Conservation (phyloP, 2,797 vertebrate genomes). For the Tamandua tetradactyla region DNA sequence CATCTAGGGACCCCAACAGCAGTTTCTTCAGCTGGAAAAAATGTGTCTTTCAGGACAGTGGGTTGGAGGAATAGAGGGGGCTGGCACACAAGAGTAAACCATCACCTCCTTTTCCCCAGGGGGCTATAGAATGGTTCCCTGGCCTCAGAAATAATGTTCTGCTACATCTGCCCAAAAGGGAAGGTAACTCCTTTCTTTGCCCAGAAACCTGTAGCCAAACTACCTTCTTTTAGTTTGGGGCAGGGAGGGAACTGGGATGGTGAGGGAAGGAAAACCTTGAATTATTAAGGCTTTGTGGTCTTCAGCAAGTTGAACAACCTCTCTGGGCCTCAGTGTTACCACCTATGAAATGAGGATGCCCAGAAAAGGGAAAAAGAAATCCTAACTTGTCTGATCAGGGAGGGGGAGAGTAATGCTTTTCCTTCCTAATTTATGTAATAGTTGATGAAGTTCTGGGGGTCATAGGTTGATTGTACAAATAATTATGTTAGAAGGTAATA, state of each 20-base stretch:
- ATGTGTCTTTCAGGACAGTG: background rate
- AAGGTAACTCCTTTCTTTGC: background rate
- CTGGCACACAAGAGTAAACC: background rate
- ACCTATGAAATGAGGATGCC: background rate
- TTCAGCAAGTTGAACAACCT: background rate
- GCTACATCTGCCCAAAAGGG: background rate
- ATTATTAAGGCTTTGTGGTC: background rate
- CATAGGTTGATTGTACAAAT: too few species aligned
- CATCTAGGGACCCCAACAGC: background rate
- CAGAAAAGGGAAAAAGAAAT: background rate
- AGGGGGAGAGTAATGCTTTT: too few species aligned
- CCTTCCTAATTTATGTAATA: background rate
- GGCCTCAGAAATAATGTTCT: background rate
- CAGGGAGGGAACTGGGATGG: background rate
- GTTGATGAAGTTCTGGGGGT: background rate
- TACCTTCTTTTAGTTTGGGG: background rate
- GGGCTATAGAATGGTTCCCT: background rate
- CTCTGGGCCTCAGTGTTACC: background rate
- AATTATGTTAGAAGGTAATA: background rate
- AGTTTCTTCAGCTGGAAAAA: background rate
- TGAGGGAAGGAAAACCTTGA: background rate
- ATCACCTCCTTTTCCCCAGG: rapidly evolving
- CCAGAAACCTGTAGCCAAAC: background rate
- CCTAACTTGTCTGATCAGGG: rapidly evolving
- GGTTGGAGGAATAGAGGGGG: background rate